These are phyloP conservation scores for Crocuta crocuta DNA, from an alignment of 2,113 vertebrate species.

Conservation along the genomic window DNA sequence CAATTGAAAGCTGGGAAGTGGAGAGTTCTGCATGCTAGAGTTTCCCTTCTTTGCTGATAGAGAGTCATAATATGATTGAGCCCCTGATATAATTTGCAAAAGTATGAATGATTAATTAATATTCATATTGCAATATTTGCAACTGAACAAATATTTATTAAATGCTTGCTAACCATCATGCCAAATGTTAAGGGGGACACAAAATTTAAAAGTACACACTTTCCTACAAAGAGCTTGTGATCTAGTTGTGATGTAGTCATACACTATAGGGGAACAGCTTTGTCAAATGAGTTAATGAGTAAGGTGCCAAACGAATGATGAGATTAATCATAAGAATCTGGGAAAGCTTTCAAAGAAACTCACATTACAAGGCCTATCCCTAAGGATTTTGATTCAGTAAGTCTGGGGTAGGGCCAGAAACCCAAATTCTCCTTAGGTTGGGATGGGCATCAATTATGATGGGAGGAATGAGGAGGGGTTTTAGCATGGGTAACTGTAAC, in stretches of 20 bases:
- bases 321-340: background rate
- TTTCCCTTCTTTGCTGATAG: background rate
- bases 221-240: conserved; percentile 1
- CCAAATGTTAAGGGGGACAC: background rate
- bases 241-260: background rate
- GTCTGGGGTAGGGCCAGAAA: background rate
- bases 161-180: background rate
- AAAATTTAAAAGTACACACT: background rate
- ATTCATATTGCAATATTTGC: background rate
- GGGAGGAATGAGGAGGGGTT: background rate
- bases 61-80: background rate
- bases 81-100: conserved; percentile 1
- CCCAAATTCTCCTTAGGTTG: background rate
- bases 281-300: background rate
- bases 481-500: background rate
- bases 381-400: background rate
- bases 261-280: background rate
- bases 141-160: background rate
- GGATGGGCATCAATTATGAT: background rate
- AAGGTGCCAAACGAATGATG: background rate
- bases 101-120: background rate
- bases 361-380: background rate
- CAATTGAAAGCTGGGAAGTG: background rate
- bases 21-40: background rate
- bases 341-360: background rate